phyloP scores from a whole-genome alignment of 2,888 invertebrate species.

The Leucophenga montana region DNA sequence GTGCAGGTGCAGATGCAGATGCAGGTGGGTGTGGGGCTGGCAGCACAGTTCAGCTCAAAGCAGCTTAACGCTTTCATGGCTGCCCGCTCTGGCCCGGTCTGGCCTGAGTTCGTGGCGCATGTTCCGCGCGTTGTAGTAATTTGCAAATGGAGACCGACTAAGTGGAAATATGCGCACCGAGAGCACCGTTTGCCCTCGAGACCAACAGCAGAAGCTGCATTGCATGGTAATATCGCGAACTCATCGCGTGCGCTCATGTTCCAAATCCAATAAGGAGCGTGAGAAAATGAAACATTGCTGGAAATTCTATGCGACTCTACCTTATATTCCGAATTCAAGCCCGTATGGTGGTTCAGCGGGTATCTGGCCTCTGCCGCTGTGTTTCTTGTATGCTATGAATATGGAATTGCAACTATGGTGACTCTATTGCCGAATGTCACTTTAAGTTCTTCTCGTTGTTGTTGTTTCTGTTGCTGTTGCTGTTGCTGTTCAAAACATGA shows the following conservation, averaged over 20 bases:
- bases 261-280: conserved; percentile 68
- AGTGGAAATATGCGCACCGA: conserved; percentile 9
- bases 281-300: conserved; percentile 61
- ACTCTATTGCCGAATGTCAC: conserved; percentile 5
- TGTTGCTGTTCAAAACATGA: too few species aligned
- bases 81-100: not conserved
- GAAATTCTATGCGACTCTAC: not conserved
- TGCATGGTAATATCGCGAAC: not conserved
- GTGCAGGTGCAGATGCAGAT: too few species aligned
- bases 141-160: conserved; percentile 4
- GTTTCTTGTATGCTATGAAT: not conserved
- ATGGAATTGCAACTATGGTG: not conserved
- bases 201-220: conserved; percentile 2
- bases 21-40: too few species aligned
- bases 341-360: not conserved
- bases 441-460: too few species aligned
- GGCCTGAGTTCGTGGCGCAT: not conserved
- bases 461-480: too few species aligned
- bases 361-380: not conserved
- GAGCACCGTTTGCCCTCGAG: conserved; percentile 13
- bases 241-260: conserved; percentile 64
- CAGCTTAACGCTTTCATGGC: not conserved
- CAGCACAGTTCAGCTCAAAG: not conserved
- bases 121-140: not conserved
- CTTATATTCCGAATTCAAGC: too few species aligned